A percentile compares a stretch with the other conserved stretches of the same genome.
These are phyloP conservation scores for Eublepharis macularius DNA, from an alignment of 2,113 vertebrate genomes.

Conservation along the genomic window DNA sequence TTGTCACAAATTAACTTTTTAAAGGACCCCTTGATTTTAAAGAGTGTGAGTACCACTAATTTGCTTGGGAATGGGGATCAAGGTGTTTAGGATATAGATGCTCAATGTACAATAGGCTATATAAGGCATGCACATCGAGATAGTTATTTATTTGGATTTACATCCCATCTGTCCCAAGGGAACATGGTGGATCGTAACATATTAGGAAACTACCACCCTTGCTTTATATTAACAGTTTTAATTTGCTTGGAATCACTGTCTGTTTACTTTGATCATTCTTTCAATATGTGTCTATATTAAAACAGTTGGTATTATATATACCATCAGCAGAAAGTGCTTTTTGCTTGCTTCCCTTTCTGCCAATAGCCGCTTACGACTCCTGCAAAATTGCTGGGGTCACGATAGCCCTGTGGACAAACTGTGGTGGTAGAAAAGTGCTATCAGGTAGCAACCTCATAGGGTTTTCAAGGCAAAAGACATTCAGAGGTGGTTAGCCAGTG, in stretches of 20 bases:
- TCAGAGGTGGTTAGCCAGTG: no score
- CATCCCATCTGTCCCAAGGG: not conserved
- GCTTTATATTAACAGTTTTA: not conserved
- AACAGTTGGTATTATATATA: no score
- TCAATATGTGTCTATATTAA: not conserved
- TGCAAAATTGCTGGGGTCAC: no score
- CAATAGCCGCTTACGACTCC: no score
- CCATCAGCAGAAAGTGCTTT: no score
- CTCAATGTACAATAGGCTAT: not conserved
- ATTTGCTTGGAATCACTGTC: not conserved
- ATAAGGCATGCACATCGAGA: no score
- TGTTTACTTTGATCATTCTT: no score
- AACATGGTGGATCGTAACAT: not conserved
- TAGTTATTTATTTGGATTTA: not conserved
- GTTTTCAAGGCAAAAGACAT: no score
- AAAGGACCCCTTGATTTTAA: not conserved
- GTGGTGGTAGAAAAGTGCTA: no score
- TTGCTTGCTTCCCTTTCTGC: no score
- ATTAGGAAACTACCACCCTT: not conserved
- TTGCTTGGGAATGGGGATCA: not conserved
- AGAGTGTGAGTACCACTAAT: not conserved
- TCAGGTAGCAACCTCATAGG: no score
- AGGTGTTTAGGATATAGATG: not conserved
- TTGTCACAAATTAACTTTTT: not conserved
- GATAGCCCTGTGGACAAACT: no score